Conservation (phyloP, 2,888 invertebrate species). For the Schizotus pectinicornis region DNA sequence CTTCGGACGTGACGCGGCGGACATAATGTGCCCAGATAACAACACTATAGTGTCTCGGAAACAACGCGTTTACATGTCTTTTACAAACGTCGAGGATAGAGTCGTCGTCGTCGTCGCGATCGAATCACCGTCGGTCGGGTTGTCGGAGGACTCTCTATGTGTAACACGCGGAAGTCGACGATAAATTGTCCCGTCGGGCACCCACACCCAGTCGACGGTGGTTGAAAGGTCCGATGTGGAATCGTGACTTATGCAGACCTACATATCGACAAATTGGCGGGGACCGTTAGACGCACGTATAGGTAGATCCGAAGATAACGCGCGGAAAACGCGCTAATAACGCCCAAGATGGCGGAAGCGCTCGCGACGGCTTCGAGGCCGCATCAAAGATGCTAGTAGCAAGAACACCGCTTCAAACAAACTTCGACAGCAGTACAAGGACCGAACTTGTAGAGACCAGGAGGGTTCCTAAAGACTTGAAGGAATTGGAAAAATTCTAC, state of each 20-base stretch:
- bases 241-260: conserved; percentile 51
- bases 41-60: conserved; percentile 41
- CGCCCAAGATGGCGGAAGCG: no score
- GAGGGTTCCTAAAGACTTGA: no score
- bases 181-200: conserved; percentile 52
- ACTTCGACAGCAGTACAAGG: no score
- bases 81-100: conserved; percentile 28
- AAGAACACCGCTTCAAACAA: no score
- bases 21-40: conserved; percentile 50
- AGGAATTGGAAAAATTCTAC: no score
- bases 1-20: conserved; percentile 49
- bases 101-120: conserved; percentile 18
- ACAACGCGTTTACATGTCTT: conserved; percentile 42
- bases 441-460: no score
- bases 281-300: conserved; percentile 49
- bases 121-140: conserved; percentile 9
- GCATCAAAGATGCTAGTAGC: no score
- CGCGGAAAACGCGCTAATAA: not conserved
- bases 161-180: conserved; percentile 52
- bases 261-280: conserved; percentile 50
- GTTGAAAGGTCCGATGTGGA: conserved; percentile 39
- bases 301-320: conserved; percentile 46
- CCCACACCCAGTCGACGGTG: conserved; percentile 50
- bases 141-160: conserved; percentile 33
- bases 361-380: no score